Conservation (phyloP, 2,888 invertebrate genomes). For the Idaea straminata region DNA sequence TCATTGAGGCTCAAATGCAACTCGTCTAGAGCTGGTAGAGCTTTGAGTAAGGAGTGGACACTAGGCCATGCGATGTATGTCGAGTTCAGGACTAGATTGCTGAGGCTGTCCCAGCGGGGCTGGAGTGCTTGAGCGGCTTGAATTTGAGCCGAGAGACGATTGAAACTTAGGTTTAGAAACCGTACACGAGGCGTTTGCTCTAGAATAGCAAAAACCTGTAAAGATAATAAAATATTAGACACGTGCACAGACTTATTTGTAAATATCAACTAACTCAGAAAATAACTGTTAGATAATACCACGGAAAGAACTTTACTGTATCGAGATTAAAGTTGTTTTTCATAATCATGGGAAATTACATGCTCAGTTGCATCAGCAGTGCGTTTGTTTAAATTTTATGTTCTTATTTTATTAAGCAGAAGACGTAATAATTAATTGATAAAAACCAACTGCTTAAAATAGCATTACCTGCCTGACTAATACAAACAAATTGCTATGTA, state of each 20-base stretch:
- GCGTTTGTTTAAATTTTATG: background rate
- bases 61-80: constrained; percentile 93
- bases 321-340: constrained; percentile 37
- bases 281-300: constrained; percentile 21
- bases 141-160: constrained; percentile 87
- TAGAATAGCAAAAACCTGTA: constrained; percentile 90
- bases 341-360: constrained; percentile 36
- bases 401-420: background rate
- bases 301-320: constrained; percentile 30
- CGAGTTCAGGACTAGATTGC: constrained; percentile 91
- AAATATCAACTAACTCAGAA: constrained; percentile 1
- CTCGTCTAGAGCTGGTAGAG: constrained; percentile 91
- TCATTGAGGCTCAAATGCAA: constrained; percentile 95
- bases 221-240: constrained; percentile 20
- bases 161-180: constrained; percentile 95
- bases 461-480: constrained; percentile 7
- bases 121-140: constrained; percentile 75
- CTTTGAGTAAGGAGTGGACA: constrained; percentile 86
- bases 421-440: background rate
- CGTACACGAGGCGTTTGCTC: constrained; percentile 93
- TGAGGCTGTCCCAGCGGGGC: constrained; percentile 81
- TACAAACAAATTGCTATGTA: constrained; percentile 10
- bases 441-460: background rate
- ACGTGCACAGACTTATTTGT: background rate
- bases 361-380: constrained; percentile 19